A percentile compares a stretch with the other conserved stretches of the same genome.
Conservation (phyloP, 2,797 vertebrate species). For the Falco columbarius region DNA sequence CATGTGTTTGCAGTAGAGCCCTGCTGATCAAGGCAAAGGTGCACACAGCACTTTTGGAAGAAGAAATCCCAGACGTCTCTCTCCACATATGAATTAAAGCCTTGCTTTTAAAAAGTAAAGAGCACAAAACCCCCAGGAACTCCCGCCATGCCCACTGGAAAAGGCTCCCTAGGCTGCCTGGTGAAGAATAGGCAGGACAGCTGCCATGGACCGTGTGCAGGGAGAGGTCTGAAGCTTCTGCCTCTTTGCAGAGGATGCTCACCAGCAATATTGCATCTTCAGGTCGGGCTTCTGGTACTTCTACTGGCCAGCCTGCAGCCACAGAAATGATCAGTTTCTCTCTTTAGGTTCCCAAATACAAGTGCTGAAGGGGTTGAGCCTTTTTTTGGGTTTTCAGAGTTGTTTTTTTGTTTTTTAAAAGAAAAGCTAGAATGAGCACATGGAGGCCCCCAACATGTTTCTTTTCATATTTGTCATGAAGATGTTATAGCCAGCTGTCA, state of each 20-base stretch:
- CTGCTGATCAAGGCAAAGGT: background rate
- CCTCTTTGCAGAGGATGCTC: background rate
- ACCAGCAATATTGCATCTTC: background rate
- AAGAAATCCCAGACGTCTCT: background rate
- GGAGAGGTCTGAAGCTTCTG: background rate
- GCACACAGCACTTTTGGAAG: background rate
- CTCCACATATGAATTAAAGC: fast-evolving
- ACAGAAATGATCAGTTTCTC: background rate
- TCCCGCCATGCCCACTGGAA: background rate
- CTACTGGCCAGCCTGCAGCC: background rate
- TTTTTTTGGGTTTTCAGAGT: too few species aligned
- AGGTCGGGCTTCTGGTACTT: background rate
- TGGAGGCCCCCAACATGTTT: background rate
- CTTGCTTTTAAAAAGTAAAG: background rate
- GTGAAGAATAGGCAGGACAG: background rate
- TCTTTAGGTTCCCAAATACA: background rate
- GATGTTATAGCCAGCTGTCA: background rate
- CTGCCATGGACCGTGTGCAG: fast-evolving
- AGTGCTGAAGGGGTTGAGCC: background rate
- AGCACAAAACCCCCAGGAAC: background rate
- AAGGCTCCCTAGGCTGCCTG: background rate
- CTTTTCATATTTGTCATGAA: background rate
- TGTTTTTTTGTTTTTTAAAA: background rate
- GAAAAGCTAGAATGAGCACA: background rate
- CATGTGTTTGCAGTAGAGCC: background rate